These are phyloP conservation scores for Melipona bicolor DNA, from an alignment of 2,888 invertebrate genomes.

Conservation along the genomic window DNA sequence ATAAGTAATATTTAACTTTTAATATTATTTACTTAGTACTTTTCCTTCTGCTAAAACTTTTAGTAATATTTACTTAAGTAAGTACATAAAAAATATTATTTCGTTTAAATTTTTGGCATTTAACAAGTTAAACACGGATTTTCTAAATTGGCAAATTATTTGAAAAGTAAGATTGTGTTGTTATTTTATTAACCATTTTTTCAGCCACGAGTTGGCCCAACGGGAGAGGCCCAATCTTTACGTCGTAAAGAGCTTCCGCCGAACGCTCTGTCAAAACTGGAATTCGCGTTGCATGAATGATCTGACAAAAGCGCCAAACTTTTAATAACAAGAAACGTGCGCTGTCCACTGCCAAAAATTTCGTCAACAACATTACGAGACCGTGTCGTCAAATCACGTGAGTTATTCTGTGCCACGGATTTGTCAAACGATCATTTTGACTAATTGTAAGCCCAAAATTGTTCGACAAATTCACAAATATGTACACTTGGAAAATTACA, in stretches of 20 bases:
- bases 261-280: constrained; percentile 14
- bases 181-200: constrained; percentile 1
- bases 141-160: background rate
- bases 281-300: constrained; percentile 22
- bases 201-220: background rate
- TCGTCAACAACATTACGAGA: constrained; percentile 39
- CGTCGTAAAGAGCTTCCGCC: background rate
- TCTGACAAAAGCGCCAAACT: constrained; percentile 17
- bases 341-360: constrained; percentile 49
- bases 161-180: background rate
- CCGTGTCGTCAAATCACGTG: constrained; percentile 35
- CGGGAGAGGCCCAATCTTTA: constrained; percentile 10
- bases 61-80: background rate
- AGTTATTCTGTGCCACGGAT: constrained; percentile 5
- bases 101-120: background rate
- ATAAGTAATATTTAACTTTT: too few species aligned
- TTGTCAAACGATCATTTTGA: background rate
- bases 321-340: constrained; percentile 38
- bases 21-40: background rate
- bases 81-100: background rate
- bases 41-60: background rate
- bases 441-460: background rate
- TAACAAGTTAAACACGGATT: background rate
- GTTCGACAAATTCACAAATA: constrained; percentile 14
- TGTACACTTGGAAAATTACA: background rate